Percentiles rank a stretch among this genome's conserved stretches.
Conservation (phyloP, 1,140 invertebrate genomes). For the Bicyclus anynana region DNA sequence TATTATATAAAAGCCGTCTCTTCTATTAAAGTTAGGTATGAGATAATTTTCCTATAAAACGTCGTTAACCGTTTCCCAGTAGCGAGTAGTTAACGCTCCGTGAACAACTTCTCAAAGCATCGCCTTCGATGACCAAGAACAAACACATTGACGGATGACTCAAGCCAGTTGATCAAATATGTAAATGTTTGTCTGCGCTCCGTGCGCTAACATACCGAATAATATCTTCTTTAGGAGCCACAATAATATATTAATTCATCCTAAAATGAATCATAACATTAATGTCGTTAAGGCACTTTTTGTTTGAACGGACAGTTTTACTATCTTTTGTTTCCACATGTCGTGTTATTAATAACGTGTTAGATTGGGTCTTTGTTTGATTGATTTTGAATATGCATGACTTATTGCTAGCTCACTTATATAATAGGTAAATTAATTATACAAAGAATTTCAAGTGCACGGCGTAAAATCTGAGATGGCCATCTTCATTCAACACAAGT, state of each 20-base stretch:
- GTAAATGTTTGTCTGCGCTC: slow-evolving; percentile 28
- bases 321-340: slow-evolving; percentile 18
- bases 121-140: slow-evolving; percentile 11
- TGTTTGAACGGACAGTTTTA: background rate
- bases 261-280: slow-evolving; percentile 11
- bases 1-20: too few species aligned
- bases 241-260: slow-evolving; percentile 1
- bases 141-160: slow-evolving; percentile 27
- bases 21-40: background rate
- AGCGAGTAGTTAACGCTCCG: background rate
- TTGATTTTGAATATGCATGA: slow-evolving; percentile 22
- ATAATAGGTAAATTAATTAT: background rate
- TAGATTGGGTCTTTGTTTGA: slow-evolving; percentile 20
- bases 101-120: slow-evolving; percentile 6
- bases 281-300: slow-evolving; percentile 4
- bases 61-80: background rate
- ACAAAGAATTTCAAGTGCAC: too few species aligned
- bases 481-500: too few species aligned
- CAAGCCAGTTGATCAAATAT: slow-evolving; percentile 27
- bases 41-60: background rate
- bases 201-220: slow-evolving; percentile 19
- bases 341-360: slow-evolving; percentile 23
- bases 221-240: slow-evolving; percentile 15
- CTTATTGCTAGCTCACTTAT: slow-evolving; percentile 2
- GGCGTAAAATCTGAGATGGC: too few species aligned